Conservation (phyloP, 1,140 invertebrate species). For the Sinella curviseta region DNA sequence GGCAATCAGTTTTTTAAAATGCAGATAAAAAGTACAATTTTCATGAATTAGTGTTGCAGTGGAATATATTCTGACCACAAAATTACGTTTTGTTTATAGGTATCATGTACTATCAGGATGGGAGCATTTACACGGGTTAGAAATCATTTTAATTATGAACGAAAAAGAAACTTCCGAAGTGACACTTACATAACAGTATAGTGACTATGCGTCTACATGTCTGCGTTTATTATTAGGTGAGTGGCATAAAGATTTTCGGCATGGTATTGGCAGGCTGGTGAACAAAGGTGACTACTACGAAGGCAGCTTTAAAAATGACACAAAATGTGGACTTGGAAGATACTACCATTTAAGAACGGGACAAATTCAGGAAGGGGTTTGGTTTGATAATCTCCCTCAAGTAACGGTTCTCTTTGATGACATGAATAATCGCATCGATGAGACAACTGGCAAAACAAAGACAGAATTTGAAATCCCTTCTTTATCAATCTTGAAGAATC, state of each 20-base stretch:
- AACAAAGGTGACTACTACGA: constrained; percentile 62
- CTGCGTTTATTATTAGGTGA: not conserved
- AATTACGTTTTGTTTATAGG: not conserved
- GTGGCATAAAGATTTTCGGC: not conserved
- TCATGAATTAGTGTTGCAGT: not conserved
- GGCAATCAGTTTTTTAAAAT: constrained; percentile 54
- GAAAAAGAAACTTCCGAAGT: no score
- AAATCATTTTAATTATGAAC: not conserved
- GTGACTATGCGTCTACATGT: no score
- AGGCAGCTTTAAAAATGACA: constrained; percentile 58
- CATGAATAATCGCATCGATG: not conserved
- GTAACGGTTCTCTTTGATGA: constrained; percentile 39
- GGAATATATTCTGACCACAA: not conserved
- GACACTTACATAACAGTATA: no score
- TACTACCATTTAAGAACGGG: constrained; percentile 64
- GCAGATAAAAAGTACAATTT: no score
- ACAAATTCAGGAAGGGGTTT: constrained; percentile 59
- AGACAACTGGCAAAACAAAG: not conserved
- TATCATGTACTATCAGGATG: constrained; percentile 34
- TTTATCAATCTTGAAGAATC: constrained; percentile 31
- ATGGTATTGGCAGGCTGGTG: constrained; percentile 22
- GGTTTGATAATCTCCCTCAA: constrained; percentile 34
- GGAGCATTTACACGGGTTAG: not conserved
- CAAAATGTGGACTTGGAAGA: constrained; percentile 62
- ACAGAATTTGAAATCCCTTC: constrained; percentile 36